These are phyloP conservation scores for Sandelia bainsii DNA, from an alignment of 2,797 vertebrate species.

Conservation along the genomic window DNA sequence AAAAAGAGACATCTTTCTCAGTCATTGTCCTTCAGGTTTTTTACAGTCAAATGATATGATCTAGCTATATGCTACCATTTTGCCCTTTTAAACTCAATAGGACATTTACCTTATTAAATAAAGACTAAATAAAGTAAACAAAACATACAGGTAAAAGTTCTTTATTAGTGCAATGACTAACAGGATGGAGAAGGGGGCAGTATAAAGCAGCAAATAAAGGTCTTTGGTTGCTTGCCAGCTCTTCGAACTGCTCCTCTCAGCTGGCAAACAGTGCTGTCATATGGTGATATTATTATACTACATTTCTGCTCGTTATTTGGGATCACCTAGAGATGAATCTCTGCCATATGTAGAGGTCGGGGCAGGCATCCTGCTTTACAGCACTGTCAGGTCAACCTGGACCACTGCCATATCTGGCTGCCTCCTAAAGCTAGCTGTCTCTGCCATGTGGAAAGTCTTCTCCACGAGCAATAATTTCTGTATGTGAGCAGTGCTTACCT, in stretches of 20 bases:
- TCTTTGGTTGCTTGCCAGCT: constrained; percentile 39
- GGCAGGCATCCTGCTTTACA: constrained; percentile 51
- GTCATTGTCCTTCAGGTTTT: background rate
- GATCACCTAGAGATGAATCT: constrained; percentile 52
- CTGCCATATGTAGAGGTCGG: constrained; percentile 68
- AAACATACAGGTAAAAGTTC: background rate
- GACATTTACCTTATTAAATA: background rate
- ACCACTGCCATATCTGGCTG: constrained; percentile 48
- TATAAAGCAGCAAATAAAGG: constrained; percentile 34
- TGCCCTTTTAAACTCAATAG: background rate
- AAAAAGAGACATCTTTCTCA: background rate
- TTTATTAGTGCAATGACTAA: constrained; percentile 7
- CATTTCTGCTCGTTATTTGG: constrained; percentile 59
- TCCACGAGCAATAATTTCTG: constrained; percentile 40
- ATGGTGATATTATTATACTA: constrained; percentile 66
- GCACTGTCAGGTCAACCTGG: constrained; percentile 62
- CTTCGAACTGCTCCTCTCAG: constrained; percentile 46
- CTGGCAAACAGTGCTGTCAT: constrained; percentile 61
- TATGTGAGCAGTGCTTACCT: constrained; percentile 39
- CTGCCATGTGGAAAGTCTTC: constrained; percentile 52
- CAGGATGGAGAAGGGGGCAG: constrained; percentile 64
- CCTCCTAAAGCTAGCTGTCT: constrained; percentile 44
- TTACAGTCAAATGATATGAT: background rate
- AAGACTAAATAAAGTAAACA: background rate
- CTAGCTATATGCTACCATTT: background rate